Base-by-base conservation (phyloP, 1,140 invertebrate genomes). In the Melanaphis sacchari region DNA sequence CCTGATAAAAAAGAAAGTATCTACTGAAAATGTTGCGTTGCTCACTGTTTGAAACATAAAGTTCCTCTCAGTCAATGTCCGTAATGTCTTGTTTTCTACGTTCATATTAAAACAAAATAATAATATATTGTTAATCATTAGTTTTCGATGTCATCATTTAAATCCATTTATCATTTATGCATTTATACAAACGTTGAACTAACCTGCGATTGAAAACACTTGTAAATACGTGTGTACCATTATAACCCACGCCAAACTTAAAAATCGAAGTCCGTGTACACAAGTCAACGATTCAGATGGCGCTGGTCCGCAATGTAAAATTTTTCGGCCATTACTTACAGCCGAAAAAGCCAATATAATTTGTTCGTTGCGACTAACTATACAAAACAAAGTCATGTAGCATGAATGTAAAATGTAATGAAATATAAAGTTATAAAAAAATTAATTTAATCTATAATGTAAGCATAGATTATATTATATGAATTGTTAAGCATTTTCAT, bases 1-100 rank as follows among this genome's bases (percentile, higher is more conserved):
- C 97, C 97, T 98, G 94, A 98, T 98, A 95, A 98, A 98, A 95
- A 99, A 99, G 96, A 99, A 99, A 15, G 98, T 98, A 95, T 98
- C 98, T 36, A 99, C 98, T 76, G 98, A 98, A 95, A 98, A 98
- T 7, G 97, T 98, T 9, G 98, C 98, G 95, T 98, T 98, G 91
- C 97, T 97, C 93, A 98, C 97, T 18, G 97, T 97, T 95, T 98
- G 97, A 95, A 97, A 98, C 95, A 97, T 96, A 94, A 98, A 97
- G 94, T 97, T 97, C 92, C 97, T 96, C 95, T 98, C 97, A 7
- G 97, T 97, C 94, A 98, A 96, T 4, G 96, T 96, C 93, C 97
- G 96, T 94, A 97, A 95, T n/a, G 96, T 97, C 96, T 98, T 97
- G 95, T 96, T 96, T 94, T 96, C 96, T 96, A 36, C 26, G 15